These are phyloP conservation scores for Cochlearius cochlearius DNA, from an alignment of 2,113 vertebrate species.

Conservation along the genomic window DNA sequence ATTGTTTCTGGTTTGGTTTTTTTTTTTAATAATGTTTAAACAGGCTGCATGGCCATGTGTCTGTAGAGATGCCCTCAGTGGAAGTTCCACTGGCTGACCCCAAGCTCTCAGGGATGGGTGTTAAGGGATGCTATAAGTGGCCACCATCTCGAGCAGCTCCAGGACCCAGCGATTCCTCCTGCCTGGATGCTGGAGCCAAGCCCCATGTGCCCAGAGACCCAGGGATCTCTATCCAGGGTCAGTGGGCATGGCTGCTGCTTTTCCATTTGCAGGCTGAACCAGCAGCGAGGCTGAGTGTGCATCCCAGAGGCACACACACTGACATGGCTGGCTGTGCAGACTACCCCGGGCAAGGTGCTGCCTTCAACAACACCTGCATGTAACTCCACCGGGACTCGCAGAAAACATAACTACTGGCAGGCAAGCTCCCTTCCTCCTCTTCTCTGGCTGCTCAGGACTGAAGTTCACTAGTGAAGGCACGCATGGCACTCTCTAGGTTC, in stretches of 20 bases:
- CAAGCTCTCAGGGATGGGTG: background rate
- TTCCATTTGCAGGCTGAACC: background rate
- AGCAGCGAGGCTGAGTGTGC: background rate
- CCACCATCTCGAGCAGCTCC: background rate
- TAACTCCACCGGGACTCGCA: background rate
- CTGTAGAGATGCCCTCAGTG: background rate
- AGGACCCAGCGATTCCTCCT: background rate
- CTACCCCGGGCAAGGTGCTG: background rate
- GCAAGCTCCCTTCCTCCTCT: background rate
- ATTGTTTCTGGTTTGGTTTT: background rate
- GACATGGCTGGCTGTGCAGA: too few relatives aligned
- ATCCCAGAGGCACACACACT: too few relatives aligned
- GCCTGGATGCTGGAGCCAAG: background rate
- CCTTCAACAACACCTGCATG: background rate
- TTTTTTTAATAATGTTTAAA: background rate
- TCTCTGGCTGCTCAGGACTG: background rate
- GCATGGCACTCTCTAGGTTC: background rate
- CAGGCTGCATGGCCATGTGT: background rate
- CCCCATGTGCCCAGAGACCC: background rate
- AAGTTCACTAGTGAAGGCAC: background rate
- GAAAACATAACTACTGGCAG: background rate
- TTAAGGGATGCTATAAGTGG: background rate
- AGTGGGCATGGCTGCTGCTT: background rate
- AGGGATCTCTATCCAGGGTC: background rate
- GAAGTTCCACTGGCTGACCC: background rate